Percentiles rank a stretch among this genome's conserved stretches.
phyloP scores from a whole-genome alignment of 2,797 vertebrate species.

The Gallirallus australis region DNA sequence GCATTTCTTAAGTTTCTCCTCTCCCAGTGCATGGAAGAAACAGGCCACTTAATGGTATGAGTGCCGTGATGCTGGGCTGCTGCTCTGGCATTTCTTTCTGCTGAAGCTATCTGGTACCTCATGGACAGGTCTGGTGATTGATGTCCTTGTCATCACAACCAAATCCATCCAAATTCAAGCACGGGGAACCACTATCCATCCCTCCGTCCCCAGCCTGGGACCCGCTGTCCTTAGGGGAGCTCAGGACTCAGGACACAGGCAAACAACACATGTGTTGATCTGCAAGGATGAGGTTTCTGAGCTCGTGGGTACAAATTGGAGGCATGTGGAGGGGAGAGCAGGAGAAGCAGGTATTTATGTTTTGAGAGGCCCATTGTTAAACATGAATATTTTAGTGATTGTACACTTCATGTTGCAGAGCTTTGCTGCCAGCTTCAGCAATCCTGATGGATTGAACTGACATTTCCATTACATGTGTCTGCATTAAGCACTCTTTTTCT shows the following conservation, averaged over 20 bases:
- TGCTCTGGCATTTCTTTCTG: background rate
- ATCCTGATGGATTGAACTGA: conserved; percentile 83
- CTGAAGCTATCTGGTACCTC: background rate
- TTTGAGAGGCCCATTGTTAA: conserved; percentile 77
- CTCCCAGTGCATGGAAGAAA: background rate
- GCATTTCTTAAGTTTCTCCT: background rate
- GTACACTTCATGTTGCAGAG: conserved; percentile 42
- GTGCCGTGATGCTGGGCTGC: background rate
- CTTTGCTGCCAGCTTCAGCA: conserved; percentile 65
- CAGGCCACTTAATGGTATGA: background rate
- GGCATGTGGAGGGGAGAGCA: background rate
- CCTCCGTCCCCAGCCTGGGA: background rate
- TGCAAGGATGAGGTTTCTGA: background rate
- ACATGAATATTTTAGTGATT: conserved; percentile 58
- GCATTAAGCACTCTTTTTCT: conserved; percentile 80
- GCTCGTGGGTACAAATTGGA: background rate
- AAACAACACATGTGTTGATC: rapidly evolving
- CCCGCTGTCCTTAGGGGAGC: background rate
- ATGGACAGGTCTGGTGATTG: rapidly evolving
- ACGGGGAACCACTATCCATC: background rate
- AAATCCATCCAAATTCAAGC: background rate
- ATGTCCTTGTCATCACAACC: background rate
- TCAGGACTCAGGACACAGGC: background rate
- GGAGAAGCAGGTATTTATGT: background rate
- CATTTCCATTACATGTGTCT: conserved; percentile 86